These are phyloP conservation scores for Hemicordylus capensis DNA, from an alignment of 2,113 vertebrate species.

Conservation along the genomic window DNA sequence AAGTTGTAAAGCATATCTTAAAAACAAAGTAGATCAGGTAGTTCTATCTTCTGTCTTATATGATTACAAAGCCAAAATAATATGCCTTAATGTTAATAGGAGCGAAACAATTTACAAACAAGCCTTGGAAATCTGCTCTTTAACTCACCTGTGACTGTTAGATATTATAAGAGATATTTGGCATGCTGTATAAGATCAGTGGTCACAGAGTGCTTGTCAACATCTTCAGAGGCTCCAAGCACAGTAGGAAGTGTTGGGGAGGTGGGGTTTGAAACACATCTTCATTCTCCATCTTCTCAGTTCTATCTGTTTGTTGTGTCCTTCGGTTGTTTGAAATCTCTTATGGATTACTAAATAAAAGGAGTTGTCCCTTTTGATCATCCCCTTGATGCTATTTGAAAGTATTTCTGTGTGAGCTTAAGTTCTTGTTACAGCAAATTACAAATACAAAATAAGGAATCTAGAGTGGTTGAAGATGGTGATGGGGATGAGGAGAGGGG, in stretches of 20 bases:
- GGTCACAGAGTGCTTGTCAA: constrained; percentile 31
- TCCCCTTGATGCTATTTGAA: constrained; percentile 73
- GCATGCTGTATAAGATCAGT: constrained; percentile 13
- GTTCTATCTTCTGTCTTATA: constrained; percentile 64
- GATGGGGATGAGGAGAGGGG: constrained; percentile 49
- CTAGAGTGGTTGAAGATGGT: constrained; percentile 20
- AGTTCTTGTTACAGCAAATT: constrained; percentile 77
- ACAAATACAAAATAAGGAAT: constrained; percentile 67
- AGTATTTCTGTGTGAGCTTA: constrained; percentile 72
- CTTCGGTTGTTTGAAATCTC: constrained; percentile 46
- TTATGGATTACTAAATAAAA: constrained; percentile 65
- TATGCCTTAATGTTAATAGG: constrained; percentile 31
- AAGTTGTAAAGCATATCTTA: constrained; percentile 70
- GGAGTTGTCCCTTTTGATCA: constrained; percentile 72
- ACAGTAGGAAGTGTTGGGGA: not conserved
- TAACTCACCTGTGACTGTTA: not conserved
- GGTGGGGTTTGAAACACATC: constrained; percentile 29
- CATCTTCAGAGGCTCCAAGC: constrained; percentile 32
- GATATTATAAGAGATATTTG: constrained; percentile 11
- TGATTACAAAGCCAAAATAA: constrained; percentile 32
- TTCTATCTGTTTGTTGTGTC: constrained; percentile 63
- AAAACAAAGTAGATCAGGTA: constrained; percentile 71
- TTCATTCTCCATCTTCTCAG: constrained; percentile 22
- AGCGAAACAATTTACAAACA: constrained; percentile 35
- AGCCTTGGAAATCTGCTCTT: constrained; percentile 36